Percentiles rank a stretch among this genome's conserved stretches.
Conservation (phyloP, 2,888 invertebrate species). For the Plagiodera versicolora region DNA sequence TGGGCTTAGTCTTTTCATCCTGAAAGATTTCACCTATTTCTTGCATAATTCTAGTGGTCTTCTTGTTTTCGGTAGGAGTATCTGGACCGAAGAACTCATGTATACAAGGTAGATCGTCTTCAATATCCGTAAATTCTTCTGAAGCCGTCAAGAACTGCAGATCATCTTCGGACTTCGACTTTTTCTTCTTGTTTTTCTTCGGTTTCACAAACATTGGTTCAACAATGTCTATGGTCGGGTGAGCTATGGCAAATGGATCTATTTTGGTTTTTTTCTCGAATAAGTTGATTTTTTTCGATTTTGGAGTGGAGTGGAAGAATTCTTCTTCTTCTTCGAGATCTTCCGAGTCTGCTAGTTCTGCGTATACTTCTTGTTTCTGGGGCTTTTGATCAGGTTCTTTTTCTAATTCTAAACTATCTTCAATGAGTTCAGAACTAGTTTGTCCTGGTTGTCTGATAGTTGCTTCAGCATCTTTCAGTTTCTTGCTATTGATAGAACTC, state of each 20-base stretch:
- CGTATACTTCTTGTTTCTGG: slow-evolving; percentile 30
- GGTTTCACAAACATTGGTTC: slow-evolving; percentile 14
- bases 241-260: slow-evolving; percentile 16
- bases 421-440: slow-evolving; percentile 36
- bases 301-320: slow-evolving; percentile 12
- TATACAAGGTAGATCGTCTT: slow-evolving; percentile 34
- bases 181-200: slow-evolving; percentile 16
- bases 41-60: slow-evolving; percentile 2
- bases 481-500: slow-evolving; percentile 3
- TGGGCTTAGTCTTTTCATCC: slow-evolving; percentile 18
- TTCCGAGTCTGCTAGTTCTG: slow-evolving; percentile 32
- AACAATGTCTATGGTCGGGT: slow-evolving; percentile 16
- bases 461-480: slow-evolving; percentile 32
- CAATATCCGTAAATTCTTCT: slow-evolving; percentile 31
- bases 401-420: slow-evolving; percentile 23
- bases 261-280: slow-evolving; percentile 25
- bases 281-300: slow-evolving; percentile 14
- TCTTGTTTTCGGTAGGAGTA: slow-evolving; percentile 9
- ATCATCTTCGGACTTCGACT: slow-evolving; percentile 18
- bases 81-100: slow-evolving; percentile 34
- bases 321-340: slow-evolving; percentile 26
- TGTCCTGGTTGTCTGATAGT: slow-evolving; percentile 34
- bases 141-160: slow-evolving; percentile 29
- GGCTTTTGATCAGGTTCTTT: slow-evolving; percentile 17
- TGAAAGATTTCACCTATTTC: slow-evolving; percentile 18